Conservation (phyloP, 2,888 invertebrate species). For the Habrosyne pyritoides region DNA sequence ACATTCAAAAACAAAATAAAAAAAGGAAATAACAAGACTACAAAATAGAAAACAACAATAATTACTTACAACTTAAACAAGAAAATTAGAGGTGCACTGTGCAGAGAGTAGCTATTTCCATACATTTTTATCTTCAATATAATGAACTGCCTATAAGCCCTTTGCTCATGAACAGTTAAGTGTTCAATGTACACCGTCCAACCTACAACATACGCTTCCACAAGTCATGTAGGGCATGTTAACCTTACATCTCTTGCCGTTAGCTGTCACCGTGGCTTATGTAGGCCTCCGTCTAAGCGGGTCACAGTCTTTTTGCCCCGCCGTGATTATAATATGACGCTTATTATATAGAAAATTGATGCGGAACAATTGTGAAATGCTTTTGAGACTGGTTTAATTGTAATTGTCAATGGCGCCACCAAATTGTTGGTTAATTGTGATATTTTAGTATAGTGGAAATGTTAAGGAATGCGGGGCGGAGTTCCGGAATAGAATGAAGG, state of each 20-base stretch:
- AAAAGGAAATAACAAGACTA: too few relatives aligned
- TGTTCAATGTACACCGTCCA: slow-evolving; percentile 38
- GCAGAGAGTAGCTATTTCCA: too few relatives aligned
- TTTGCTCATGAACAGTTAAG: neutral
- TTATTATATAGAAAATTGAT: slow-evolving; percentile 44
- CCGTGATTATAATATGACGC: slow-evolving; percentile 39
- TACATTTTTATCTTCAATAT: too few relatives aligned
- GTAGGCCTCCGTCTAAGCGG: slow-evolving; percentile 18
- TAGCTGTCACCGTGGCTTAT: slow-evolving; percentile 9
- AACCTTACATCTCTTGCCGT: slow-evolving; percentile 15
- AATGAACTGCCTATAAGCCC: neutral
- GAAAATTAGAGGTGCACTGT: too few relatives aligned
- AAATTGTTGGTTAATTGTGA: neutral
- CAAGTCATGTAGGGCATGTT: slow-evolving; percentile 34
- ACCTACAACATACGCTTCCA: slow-evolving; percentile 8
- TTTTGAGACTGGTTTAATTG: neutral
- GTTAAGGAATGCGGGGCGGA: neutral
- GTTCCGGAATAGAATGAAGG: neutral
- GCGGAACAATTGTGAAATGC: slow-evolving; percentile 36
- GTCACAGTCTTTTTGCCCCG: slow-evolving; percentile 50
- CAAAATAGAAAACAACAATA: too few relatives aligned
- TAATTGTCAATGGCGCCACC: neutral
- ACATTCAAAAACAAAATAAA: too few relatives aligned
- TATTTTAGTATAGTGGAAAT: neutral
- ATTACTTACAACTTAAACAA: too few relatives aligned